Base-by-base conservation (phyloP, 2,888 invertebrate genomes). In the Notocelia uddmanniana region DNA sequence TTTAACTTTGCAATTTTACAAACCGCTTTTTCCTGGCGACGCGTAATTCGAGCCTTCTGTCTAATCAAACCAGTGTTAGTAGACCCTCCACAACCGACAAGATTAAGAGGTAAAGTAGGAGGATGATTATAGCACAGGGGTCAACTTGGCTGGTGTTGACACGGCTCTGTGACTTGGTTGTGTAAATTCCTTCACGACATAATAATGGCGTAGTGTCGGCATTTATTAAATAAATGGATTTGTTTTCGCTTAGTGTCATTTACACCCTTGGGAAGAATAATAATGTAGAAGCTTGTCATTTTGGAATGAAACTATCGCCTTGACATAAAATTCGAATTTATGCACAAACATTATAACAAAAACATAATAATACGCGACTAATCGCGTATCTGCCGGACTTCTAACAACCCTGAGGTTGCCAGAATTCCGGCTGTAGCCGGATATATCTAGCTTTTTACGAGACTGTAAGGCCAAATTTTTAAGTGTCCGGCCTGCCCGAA, bases 31-130 rank as follows among this genome's bases (percentile, higher is more conserved):
- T 85, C 85, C 84, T 82, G 77, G 74, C 81, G 79, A 79, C 80
- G 79, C 80, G 83, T 86, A 87, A 88, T 85, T 85, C 80, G 77
- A 87, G 80, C 71, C 78, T 78, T 76, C 78, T 78, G 79, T 77
- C 76, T 75, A 85, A 85, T 80, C 76, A 78, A 82, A 81, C 84
- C 83, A 85, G 59, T 18, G 11, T 31, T 41, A 31, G 37, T 19
- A 74, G 75, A 80, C 37, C 77, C 67, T 50, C 69, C 75, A 71
- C 74, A 58, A 18, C 45, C 31, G 3, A 48, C 8, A 21, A 37
- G 1, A 23, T 45, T 55, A 10, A 1, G 15, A 3, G 11, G 19
- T 8, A 59, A 13, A 18, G 50, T 50, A 31, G 18, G 23, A 3
- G n/a, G 6, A 13, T 1, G 31, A 19, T 52, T 54, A 21, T 48